Evolutionary conservation across 2,113 vertebrate genomes (phyloP), one percentile per base, ranked within the genome.

Genomic region (Pangasianodon hypophthalmus): DNA sequence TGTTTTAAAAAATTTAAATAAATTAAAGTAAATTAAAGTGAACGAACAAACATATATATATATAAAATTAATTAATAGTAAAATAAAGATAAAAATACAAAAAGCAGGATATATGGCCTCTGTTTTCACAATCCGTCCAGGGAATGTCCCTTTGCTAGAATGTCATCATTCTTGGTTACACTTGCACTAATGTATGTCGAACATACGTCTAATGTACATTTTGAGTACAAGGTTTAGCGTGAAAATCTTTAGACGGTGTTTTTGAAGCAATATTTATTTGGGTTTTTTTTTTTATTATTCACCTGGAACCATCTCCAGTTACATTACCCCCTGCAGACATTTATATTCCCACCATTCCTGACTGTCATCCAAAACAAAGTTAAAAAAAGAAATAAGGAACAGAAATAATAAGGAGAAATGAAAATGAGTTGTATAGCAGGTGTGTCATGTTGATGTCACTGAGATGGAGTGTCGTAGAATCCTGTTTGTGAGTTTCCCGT

Each of bases 371-470:
- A 52, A 71, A 16, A 71, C 21, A 77, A 37, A 13, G 71, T 69
- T 69, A 41, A 48, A 79, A 29, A 52, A 16, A n/a, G 10, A 0
- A 16, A 54, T 21, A 21, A 21, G 58, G 26, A 88, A 48, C 56
- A 82, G 29, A 83, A 37, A 83, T 37, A 26, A 37, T 8, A 67
- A 41, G 6, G 58, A 88, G 87, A 82, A 88, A 37, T 82, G 75
- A 88, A 50, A 88, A 6, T 13, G 41, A 44, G 60, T 10, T 21
- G 32, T 37, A 16, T 46, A 9, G 6, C 26, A 79, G 69, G 29
- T 11, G 18, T 29, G 37, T 64, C 19, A 26, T 9, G 11, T 0
- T 46, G 73, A 46, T 48, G 75, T 26, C 24, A 80, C 11, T 29
- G 77, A 52, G 6, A 80, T 3, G 46, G 13, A 6, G 44, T 46